Conservation (phyloP, 2,797 vertebrate species). For the Okamejei kenojei region DNA sequence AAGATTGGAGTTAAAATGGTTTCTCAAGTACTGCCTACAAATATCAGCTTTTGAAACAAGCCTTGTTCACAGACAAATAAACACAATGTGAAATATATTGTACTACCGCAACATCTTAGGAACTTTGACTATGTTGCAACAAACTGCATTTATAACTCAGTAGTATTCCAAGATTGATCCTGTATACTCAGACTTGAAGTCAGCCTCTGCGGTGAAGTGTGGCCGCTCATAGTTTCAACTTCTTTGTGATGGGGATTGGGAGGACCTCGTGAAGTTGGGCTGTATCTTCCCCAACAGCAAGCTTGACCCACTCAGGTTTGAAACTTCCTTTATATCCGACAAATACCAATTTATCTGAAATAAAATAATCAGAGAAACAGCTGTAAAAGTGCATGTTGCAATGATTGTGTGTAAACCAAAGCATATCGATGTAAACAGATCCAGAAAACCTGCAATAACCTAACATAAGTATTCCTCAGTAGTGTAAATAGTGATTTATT, state of each 20-base stretch:
- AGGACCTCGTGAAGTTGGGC: slow-evolving; percentile 85
- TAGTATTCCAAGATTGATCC: slow-evolving; percentile 45
- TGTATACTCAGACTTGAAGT: slow-evolving; percentile 45
- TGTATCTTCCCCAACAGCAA: slow-evolving; percentile 63
- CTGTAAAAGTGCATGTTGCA: background rate
- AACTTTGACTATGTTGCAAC: slow-evolving; percentile 41
- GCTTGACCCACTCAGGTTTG: slow-evolving; percentile 74
- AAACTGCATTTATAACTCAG: slow-evolving; percentile 45
- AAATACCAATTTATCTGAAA: slow-evolving; percentile 80
- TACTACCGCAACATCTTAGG: background rate
- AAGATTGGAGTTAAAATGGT: slow-evolving; percentile 35
- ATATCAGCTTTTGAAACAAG: slow-evolving; percentile 42
- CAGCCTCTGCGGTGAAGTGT: slow-evolving; percentile 49
- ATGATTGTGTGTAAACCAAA: background rate
- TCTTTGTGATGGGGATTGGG: slow-evolving; percentile 79
- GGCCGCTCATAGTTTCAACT: slow-evolving; percentile 70
- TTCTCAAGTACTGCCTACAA: slow-evolving; percentile 20
- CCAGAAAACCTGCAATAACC: accelerated
- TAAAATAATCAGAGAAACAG: background rate
- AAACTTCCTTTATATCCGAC: slow-evolving; percentile 85
- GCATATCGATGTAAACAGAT: too few relatives aligned
- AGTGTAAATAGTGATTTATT: background rate
- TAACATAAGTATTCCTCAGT: background rate
- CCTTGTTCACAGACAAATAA: slow-evolving; percentile 32
- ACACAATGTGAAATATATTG: background rate